A percentile compares a stretch with the other conserved stretches of the same genome.
These are phyloP conservation scores for Oryzias curvinotus DNA, from an alignment of 2,113 vertebrate genomes.

Conservation along the genomic window DNA sequence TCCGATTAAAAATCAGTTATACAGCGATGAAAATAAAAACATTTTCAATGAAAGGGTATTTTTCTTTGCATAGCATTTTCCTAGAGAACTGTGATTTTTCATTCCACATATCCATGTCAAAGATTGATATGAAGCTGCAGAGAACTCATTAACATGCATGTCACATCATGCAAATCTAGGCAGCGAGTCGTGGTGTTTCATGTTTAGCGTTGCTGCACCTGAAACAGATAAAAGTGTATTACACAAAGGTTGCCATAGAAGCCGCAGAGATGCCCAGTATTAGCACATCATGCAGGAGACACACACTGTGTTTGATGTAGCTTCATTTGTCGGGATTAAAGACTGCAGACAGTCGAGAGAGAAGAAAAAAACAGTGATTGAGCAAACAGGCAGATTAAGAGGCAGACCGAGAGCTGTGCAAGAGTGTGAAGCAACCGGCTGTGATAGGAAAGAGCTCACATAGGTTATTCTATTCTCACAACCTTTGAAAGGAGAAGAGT, in stretches of 20 bases:
- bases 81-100: no score
- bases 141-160: slow-evolving; percentile 15
- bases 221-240: slow-evolving; percentile 43
- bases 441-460: slow-evolving; percentile 12
- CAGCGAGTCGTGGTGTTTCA: slow-evolving; percentile 13
- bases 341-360: neutral
- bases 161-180: slow-evolving; percentile 42
- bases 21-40: no score
- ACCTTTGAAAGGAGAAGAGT: neutral
- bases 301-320: slow-evolving; percentile 46
- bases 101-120: no score
- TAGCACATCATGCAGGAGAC: slow-evolving; percentile 25
- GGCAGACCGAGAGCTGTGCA: neutral
- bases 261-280: slow-evolving; percentile 41
- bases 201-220: slow-evolving; percentile 10
- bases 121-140: no score
- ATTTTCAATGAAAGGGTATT: no score
- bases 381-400: neutral
- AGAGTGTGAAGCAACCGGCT: neutral
- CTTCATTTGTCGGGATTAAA: slow-evolving; percentile 39
- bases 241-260: slow-evolving; percentile 66
- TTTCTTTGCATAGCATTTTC: no score
- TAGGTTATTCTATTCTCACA: neutral
- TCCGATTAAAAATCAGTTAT: no score
- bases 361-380: neutral